Evolutionary conservation across 2,113 vertebrate genomes (phyloP).

Genomic region (Zapus hudsonius): DNA sequence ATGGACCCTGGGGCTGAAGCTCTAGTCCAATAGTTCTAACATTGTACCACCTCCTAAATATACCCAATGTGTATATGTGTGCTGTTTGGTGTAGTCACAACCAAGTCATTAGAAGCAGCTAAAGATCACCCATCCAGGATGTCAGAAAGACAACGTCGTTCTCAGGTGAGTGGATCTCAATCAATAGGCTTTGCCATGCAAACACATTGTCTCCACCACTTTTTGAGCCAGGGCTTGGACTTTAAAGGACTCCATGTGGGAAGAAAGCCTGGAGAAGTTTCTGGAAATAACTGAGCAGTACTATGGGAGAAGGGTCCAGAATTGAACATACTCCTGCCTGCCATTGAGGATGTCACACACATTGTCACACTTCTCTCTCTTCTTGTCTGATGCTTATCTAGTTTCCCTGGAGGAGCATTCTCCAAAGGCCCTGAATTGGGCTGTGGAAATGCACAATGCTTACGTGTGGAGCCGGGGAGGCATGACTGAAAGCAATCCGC

Average conservation of each 20-base stretch:
- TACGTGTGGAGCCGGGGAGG: constrained; percentile 37
- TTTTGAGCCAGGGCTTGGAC: not conserved
- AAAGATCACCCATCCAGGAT: not conserved
- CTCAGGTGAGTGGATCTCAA: not conserved
- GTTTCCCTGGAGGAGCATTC: not conserved
- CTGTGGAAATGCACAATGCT: not conserved
- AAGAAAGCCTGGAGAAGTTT: constrained; percentile 28
- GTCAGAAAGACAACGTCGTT: not conserved
- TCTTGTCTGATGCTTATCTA: not conserved
- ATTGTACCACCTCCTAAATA: not conserved
- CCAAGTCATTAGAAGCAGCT: not conserved
- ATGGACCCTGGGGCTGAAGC: not conserved
- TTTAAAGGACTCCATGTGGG: not conserved
- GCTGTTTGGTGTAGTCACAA: not conserved
- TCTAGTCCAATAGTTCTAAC: not conserved
- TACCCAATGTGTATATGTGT: not conserved
- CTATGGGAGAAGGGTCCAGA: not conserved
- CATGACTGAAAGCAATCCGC: constrained; percentile 65
- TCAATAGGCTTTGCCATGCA: not conserved
- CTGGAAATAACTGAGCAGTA: constrained; percentile 2
- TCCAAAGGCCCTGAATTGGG: constrained; percentile 43
- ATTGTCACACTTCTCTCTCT: not conserved
- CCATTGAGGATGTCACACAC: not conserved
- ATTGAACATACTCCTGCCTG: not conserved
- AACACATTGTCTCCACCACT: too few relatives aligned